Evolutionary conservation across 2,888 invertebrate species (phyloP).

Genomic region (Piscicola geometra): DNA sequence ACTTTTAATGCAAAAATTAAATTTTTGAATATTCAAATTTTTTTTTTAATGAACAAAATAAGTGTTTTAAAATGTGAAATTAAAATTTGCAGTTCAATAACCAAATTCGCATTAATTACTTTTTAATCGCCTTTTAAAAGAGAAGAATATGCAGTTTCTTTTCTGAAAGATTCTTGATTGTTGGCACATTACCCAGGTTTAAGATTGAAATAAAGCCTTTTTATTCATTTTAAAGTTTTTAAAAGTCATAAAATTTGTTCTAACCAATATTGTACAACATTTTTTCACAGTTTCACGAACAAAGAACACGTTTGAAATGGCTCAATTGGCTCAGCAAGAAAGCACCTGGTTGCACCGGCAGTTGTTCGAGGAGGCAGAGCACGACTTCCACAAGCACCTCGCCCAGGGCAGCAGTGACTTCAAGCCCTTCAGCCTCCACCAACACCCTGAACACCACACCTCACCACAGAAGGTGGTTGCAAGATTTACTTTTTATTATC

Average conservation of each 20-base stretch:
- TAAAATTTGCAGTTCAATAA: too few species aligned
- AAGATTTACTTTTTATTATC: not conserved
- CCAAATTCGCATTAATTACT: too few species aligned
- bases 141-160: too few species aligned
- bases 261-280: too few species aligned
- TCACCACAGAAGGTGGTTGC: not conserved
- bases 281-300: not conserved
- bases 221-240: not conserved
- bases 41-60: too few species aligned
- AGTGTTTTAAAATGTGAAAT: too few species aligned
- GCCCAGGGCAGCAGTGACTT: conserved; percentile 14
- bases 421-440: conserved; percentile 4
- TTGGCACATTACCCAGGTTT: not conserved
- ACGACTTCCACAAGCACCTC: conserved; percentile 36
- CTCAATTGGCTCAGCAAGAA: conserved; percentile 27
- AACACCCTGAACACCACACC: not conserved
- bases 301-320: conserved; percentile 14
- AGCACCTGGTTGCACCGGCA: conserved; percentile 39
- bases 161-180: too few species aligned
- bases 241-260: not conserved
- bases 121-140: too few species aligned
- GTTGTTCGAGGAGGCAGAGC: conserved; percentile 40
- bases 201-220: not conserved
- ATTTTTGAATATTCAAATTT: too few species aligned
- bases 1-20: too few species aligned